phyloP scores from a whole-genome alignment of 2,797 vertebrate genomes.

The Syngnathus rostellatus region DNA sequence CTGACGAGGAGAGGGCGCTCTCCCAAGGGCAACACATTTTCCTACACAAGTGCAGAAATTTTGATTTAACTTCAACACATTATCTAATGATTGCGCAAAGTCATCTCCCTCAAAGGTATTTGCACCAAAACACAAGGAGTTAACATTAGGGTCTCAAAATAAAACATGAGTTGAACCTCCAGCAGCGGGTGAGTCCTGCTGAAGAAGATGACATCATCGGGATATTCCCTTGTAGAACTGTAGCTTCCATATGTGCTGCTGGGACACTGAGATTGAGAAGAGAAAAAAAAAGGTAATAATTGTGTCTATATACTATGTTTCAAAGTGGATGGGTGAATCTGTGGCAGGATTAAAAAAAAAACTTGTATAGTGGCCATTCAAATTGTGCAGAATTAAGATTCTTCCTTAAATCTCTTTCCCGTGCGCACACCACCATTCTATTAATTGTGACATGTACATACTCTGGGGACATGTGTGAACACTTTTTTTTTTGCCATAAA shows the following conservation, averaged over 20 bases:
- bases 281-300: background rate
- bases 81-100: background rate
- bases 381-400: too few species aligned
- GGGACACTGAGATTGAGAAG: conserved; percentile 60
- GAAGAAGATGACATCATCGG: conserved; percentile 79
- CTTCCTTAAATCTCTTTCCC: too few species aligned
- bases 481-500: too few species aligned
- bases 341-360: background rate
- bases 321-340: background rate
- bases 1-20: conserved; percentile 71
- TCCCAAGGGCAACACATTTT: conserved; percentile 67
- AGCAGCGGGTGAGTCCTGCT: conserved; percentile 73
- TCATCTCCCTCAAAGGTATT: background rate
- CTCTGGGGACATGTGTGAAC: too few species aligned
- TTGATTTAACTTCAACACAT: background rate
- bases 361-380: too few species aligned
- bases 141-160: conserved; percentile 4
- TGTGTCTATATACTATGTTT: background rate
- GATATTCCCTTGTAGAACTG: conserved; percentile 74
- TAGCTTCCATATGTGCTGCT: conserved; percentile 77
- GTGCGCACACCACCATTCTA: too few species aligned
- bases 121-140: background rate
- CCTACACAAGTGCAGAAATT: conserved; percentile 43
- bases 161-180: conserved; percentile 48
- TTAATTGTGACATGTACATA: too few species aligned